Conservation (phyloP, 2,113 vertebrate species). For the Ptilonorhynchus violaceus region DNA sequence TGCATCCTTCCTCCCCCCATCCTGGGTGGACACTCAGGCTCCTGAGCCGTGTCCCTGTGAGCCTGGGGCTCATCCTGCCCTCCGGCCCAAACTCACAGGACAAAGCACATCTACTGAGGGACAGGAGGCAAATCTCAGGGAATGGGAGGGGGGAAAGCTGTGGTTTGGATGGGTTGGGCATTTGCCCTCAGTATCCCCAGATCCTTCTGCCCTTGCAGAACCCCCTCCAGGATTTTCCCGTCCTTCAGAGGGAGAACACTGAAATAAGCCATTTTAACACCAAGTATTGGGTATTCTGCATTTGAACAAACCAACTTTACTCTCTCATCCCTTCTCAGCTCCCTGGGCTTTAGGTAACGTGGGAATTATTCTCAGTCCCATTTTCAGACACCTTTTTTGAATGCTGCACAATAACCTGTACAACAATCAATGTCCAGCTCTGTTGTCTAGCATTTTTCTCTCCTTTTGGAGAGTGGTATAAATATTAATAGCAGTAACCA, state of each 20-base stretch:
- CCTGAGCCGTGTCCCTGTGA: not conserved
- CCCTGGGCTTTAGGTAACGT: not conserved
- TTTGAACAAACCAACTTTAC: not conserved
- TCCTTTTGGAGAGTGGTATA: not conserved
- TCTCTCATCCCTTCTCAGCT: not conserved
- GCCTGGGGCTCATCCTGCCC: rapidly evolving
- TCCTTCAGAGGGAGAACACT: not conserved
- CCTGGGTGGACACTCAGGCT: not conserved
- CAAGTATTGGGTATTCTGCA: not conserved
- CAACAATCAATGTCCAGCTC: not conserved
- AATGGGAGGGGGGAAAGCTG: not conserved
- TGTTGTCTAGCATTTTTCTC: not conserved
- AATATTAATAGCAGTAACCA: conserved; percentile 34
- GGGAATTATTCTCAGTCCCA: not conserved
- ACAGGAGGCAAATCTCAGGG: not conserved
- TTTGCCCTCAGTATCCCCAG: not conserved
- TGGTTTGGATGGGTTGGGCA: not conserved
- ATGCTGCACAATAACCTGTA: not conserved
- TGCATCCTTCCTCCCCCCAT: not conserved
- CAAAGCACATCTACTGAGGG: not conserved
- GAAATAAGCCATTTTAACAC: not conserved
- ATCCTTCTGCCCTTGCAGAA: not conserved
- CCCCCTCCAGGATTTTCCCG: not conserved
- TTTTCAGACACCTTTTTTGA: not conserved
- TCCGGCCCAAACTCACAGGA: not conserved